Percentiles rank a stretch among this genome's conserved stretches.
phyloP scores from a whole-genome alignment of 1,140 invertebrate genomes.

The Halictus rubicundus region DNA sequence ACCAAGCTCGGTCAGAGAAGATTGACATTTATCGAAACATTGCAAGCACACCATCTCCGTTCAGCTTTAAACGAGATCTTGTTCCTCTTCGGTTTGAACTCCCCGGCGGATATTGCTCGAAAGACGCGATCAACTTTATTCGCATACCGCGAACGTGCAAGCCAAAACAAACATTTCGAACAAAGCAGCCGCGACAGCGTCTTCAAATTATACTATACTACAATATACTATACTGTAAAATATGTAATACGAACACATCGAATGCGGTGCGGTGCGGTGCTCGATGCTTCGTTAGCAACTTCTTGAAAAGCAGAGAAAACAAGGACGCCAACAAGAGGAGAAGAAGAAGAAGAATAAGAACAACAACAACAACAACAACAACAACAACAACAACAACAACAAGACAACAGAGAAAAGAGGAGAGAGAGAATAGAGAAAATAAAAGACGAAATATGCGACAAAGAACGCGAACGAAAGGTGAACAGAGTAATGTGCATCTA shows the following conservation, averaged over 20 bases:
- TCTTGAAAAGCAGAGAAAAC: background rate
- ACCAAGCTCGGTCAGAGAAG: background rate
- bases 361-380: no score
- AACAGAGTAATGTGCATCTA: slow-evolving; percentile 33
- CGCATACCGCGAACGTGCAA: background rate
- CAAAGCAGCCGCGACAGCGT: background rate
- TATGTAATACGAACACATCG: background rate
- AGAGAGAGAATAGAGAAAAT: background rate
- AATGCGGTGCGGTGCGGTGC: background rate
- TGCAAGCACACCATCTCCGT: background rate
- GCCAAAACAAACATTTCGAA: background rate
- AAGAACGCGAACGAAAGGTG: background rate
- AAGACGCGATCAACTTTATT: background rate
- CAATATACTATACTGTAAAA: no score
- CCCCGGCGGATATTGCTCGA: no score
- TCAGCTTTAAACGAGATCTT: background rate
- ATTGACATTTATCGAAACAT: background rate
- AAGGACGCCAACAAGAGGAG: background rate
- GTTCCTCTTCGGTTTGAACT: background rate
- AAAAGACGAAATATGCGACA: background rate
- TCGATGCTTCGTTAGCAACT: background rate
- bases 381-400: no score
- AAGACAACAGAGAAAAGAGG: background rate
- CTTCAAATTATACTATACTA: slow-evolving; percentile 4
- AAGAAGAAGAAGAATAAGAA: no score